Evolutionary conservation across 2,113 vertebrate genomes (phyloP), one percentile per base, ranked within the genome.

Genomic region (Cricetomys ansorgei): DNA sequence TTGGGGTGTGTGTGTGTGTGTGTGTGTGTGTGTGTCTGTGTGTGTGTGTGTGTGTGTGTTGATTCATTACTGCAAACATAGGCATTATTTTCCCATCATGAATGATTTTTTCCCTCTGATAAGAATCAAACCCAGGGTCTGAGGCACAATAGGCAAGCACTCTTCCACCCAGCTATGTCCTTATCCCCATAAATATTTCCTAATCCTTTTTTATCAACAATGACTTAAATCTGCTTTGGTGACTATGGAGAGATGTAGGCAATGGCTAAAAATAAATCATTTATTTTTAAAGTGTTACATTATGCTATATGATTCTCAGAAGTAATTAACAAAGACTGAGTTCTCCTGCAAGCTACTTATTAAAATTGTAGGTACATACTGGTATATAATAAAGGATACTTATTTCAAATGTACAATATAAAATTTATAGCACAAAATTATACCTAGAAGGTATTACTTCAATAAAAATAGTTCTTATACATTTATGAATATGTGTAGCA

Each of bases 241-340:
- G n/a, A 95, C 73, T 73, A 89, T 43, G 25, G 96, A 55, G 11
- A 69, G 5, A 12, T 95, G 87, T 19, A 75, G 81, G 40, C 62
- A 4, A 91, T 62, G 40, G 5, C 55, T 83, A 64, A 72, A 31
- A 86, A 86, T 81, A 45, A 12, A 43, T 16, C 81, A 65, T 43
- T 86, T 76, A 45, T 11, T 8, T 89, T 95, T 43, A 72, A 93
- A 92, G 45, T 50, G 64, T 7, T 67, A 6, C 8, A 62, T 95
- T 95, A n/a, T 76, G 31, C 25, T 89, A 81, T 34, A 76, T 84
- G 8, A 73, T 93, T 93, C 27, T 94, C 88, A 86, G 8, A 37
- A 3, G 84, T 69, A 83, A 92, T 73, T 87, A 80, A 50, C 9
- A 90, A 77, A 69, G 8, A 64, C 4, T 76, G 11, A 40, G 55